Evolutionary conservation across 2,888 invertebrate genomes (phyloP).

Genomic region (Sericinus montela): DNA sequence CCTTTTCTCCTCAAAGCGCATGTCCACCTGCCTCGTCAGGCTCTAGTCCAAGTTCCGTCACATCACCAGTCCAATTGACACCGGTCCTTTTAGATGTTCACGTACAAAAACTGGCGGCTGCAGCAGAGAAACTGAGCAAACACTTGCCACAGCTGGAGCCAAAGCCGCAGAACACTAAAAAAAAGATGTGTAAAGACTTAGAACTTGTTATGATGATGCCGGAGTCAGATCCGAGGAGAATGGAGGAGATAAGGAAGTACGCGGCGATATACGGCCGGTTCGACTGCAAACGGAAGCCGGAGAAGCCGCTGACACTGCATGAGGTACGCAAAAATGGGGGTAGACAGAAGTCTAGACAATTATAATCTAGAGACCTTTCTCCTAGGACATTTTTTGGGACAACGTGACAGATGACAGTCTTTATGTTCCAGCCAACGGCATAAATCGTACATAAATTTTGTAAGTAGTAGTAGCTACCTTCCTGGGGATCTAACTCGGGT

Average conservation of each 20-base stretch:
- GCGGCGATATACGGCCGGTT: slow-evolving; percentile 99
- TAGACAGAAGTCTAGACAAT: too few relatives aligned
- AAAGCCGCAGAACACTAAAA: slow-evolving; percentile 93
- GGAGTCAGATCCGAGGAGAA: slow-evolving; percentile 90
- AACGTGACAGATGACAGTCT: too few relatives aligned
- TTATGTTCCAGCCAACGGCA: too few relatives aligned
- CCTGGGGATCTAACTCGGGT: too few relatives aligned
- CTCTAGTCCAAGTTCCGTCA: slow-evolving; percentile 79
- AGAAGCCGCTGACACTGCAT: slow-evolving; percentile 97
- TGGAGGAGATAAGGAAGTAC: slow-evolving; percentile 97
- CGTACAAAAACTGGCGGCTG: slow-evolving; percentile 89
- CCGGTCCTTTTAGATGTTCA: slow-evolving; percentile 91
- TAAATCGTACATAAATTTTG: too few relatives aligned
- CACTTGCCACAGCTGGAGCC: slow-evolving; percentile 93
- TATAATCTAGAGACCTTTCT: too few relatives aligned
- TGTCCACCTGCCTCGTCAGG: slow-evolving; percentile 74
- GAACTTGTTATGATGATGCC: slow-evolving; percentile 96
- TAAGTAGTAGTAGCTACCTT: too few relatives aligned
- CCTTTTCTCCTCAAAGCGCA: slow-evolving; percentile 68
- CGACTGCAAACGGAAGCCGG: slow-evolving; percentile 97
- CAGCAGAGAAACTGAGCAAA: slow-evolving; percentile 90
- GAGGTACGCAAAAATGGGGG: slow-evolving; percentile 80
- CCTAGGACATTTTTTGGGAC: too few relatives aligned
- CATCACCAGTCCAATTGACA: slow-evolving; percentile 83
- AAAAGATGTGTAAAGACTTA: slow-evolving; percentile 94